Percentiles rank a stretch among this genome's conserved stretches.
phyloP scores from a whole-genome alignment of 2,797 vertebrate genomes.

The Parauchenoglanis ngamensis region DNA sequence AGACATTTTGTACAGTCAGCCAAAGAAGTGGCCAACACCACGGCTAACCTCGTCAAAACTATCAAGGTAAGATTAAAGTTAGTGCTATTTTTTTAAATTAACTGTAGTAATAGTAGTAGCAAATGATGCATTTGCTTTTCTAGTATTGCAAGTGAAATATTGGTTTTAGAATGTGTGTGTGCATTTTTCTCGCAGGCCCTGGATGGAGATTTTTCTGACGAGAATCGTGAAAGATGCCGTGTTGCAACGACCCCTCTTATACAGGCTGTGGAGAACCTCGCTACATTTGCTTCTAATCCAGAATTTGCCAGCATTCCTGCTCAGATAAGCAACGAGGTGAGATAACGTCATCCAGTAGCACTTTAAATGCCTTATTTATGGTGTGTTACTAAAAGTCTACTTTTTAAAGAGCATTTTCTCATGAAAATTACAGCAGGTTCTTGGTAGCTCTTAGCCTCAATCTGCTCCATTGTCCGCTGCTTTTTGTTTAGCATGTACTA shows the following conservation, averaged over 20 bases:
- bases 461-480: slow-evolving; percentile 20
- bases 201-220: slow-evolving; percentile 96
- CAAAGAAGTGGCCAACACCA: slow-evolving; percentile 99
- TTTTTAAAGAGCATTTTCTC: neutral
- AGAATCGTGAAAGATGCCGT: slow-evolving; percentile 90
- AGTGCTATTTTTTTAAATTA: neutral
- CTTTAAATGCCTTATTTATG: slow-evolving; percentile 35
- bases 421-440: slow-evolving; percentile 24
- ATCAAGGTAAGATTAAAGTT: slow-evolving; percentile 85
- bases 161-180: neutral
- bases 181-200: slow-evolving; percentile 75
- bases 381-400: neutral
- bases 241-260: slow-evolving; percentile 90
- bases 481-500: slow-evolving; percentile 24
- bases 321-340: slow-evolving; percentile 95
- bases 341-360: neutral
- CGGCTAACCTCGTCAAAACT: slow-evolving; percentile 97
- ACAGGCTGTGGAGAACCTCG: slow-evolving; percentile 94
- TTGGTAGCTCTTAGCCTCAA: neutral
- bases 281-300: slow-evolving; percentile 93
- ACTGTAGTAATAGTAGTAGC: slow-evolving; percentile 61
- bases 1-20: slow-evolving; percentile 98
- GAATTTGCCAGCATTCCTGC: slow-evolving; percentile 97
- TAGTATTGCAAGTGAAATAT: neutral
- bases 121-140: slow-evolving; percentile 51